phyloP scores from a whole-genome alignment of 2,888 invertebrate genomes.

The Teleogryllus oceanicus region DNA sequence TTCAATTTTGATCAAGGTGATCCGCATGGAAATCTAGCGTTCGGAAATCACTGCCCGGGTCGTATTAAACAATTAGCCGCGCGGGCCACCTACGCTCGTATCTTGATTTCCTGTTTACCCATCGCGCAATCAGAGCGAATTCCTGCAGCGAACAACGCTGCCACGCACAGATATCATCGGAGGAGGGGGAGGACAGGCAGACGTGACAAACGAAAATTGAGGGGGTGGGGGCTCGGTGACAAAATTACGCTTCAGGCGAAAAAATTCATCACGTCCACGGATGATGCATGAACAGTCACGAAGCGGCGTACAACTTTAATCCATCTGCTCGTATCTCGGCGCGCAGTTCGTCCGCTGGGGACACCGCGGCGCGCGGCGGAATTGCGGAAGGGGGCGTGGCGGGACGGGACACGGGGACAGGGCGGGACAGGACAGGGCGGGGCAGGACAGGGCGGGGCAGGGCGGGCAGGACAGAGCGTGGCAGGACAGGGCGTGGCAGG shows the following conservation, averaged over 20 bases:
- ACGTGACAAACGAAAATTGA: conserved; percentile 6
- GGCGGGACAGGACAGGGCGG: no score
- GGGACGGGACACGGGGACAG: no score
- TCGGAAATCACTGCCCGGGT: neutral
- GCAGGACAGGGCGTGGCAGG: no score
- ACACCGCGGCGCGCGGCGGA: neutral
- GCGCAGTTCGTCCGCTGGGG: neutral
- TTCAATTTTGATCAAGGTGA: no score
- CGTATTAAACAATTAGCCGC: neutral
- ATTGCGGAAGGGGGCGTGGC: no score
- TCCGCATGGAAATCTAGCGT: no score
- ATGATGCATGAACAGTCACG: conserved; percentile 18
- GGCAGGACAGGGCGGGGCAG: no score
- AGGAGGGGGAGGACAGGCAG: neutral
- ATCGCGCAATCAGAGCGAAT: conserved; percentile 9
- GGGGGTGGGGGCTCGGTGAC: neutral
- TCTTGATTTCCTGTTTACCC: neutral
- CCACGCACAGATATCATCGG: neutral
- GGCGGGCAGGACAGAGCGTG: no score
- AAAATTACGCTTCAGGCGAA: neutral
- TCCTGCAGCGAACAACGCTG: neutral
- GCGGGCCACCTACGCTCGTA: neutral
- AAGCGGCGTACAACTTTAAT: neutral
- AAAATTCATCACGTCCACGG: neutral
- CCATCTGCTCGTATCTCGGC: neutral